Evolutionary conservation across 2,888 invertebrate species (phyloP), one percentile per base, ranked within the genome.

Genomic region (Cybosia mesomella): DNA sequence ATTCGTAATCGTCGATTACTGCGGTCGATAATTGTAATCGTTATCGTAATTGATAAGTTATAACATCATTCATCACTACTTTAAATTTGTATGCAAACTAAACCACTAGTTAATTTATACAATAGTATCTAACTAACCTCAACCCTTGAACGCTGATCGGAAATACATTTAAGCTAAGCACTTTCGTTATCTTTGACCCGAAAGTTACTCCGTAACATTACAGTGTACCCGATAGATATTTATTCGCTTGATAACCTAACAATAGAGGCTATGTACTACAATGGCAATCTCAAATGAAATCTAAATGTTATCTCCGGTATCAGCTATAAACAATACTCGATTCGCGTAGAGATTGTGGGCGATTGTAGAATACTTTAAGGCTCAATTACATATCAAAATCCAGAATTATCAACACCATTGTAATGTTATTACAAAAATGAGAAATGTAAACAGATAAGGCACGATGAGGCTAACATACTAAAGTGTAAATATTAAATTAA

Each of bases 251-350:
- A 79, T 78, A 77, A 70, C 63, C 55, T 64, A 65, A 76, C 73
- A 67, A 75, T 73, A 66, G 55, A 59, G 60, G 62, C 43, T 34
- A 67, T 70, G 74, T 57, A 72, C 60, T 74, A 78, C 68, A 68
- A 69, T 64, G 64, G 65, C 68, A 80, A 82, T 85, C 83, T 76
- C 61, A 76, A 77, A 81, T 79, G 73, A 80, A 83, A 87, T 84
- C 85, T 83, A 72, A 80, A 83, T 83, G 83, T 79, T 83, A 86
- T 87, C 87, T 82, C 61, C 63, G 64, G 64, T 82, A 87, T 87
- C 83, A 73, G 79, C 73, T 67, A 83, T 84, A 85, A 86, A 87
- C 85, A 85, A 85, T 83, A 74, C 72, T 77, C 74, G 83, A 80
- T 85, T 83, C 79, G 82, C 83, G 69, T 63, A 59, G 65, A 67